Base-by-base conservation (phyloP, 2,888 invertebrate genomes). In the Halictus quadricinctus region DNA sequence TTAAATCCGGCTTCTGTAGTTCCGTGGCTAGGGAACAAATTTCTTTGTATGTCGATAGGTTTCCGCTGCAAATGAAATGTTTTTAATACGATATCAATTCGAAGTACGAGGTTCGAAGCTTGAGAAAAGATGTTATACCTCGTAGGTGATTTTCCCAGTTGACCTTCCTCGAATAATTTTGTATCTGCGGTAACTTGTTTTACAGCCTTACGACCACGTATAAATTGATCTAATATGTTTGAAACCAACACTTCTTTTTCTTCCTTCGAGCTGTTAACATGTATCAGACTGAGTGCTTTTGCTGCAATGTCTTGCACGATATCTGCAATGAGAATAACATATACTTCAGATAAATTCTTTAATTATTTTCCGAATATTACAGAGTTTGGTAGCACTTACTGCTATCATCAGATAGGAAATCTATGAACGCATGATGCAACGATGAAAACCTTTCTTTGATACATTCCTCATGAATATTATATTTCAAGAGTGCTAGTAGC, bases 231-330 rank as follows among this genome's bases (percentile, higher is more conserved):
- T 77, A 98, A 96, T 81, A 99, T 96, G 83, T 96, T 96, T 13
- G 96, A 96, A 5, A 99, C 97, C 74, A 99, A 95, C 84, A 96
- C 96, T 85, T 96, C 96, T 91, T 96, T 97, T 90, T 96, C 96
- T 85, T 96, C 96, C 78, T 97, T 96, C 84, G 96, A 97, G 0
- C 98, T 98, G 80, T 96, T 96, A 91, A 98, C 97, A 93, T 98
- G 99, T 12, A 99, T 97, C 3, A 98, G 95, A 79, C 98, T 98
- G 41, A 99, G 95, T 15, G 98, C 99, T 94, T 98, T 98, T 21
- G 98, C 98, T 1, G 98, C 98, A 3, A 98, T 97, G 94, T 99
- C 99, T 95, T 99, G 99, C 0, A 98, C 97, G 90, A 99, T 97
- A 92, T 99, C 98, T 98, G 93, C 13, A 72, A 78, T 75, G 29